phyloP scores from a whole-genome alignment of 1,140 invertebrate genomes.

The Andricus grossulariae region DNA sequence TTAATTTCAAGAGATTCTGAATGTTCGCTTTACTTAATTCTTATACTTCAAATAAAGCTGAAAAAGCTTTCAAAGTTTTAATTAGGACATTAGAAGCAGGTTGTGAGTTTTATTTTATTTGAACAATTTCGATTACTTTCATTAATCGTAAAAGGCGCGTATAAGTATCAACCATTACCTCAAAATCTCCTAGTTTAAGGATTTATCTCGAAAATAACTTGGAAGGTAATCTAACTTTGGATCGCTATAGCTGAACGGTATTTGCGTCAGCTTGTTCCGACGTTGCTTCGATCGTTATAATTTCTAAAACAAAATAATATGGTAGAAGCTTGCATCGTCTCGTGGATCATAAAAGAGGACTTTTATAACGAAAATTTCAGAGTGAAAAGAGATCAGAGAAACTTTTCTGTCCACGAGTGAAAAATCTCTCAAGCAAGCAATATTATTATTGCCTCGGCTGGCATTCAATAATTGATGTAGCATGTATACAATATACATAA shows the following conservation, averaged over 20 bases:
- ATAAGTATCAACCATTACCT: conserved; percentile 2
- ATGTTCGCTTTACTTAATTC: too few relatives aligned
- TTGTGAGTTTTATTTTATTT: conserved; percentile 1
- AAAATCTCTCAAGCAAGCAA: background rate
- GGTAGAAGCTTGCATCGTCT: background rate
- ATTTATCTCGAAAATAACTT: conserved; percentile 24
- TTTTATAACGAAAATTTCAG: conserved; percentile 26
- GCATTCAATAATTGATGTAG: too few relatives aligned
- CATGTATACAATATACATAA: too few relatives aligned
- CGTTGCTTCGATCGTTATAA: conserved; percentile 23
- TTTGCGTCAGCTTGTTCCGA: conserved; percentile 30
- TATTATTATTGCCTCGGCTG: too few relatives aligned
- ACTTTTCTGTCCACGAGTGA: background rate
- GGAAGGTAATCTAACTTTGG: conserved; percentile 21
- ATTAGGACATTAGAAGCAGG: background rate
- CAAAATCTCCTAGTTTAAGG: conserved; percentile 7
- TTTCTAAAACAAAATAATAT: conserved; percentile 27
- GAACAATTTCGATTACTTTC: background rate
- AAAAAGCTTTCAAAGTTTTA: conserved; percentile 1
- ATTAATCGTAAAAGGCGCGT: conserved; percentile 1
- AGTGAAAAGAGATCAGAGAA: background rate
- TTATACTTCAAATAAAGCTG: too few relatives aligned
- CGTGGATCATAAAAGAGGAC: conserved; percentile 8
- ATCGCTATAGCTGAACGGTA: conserved; percentile 1
- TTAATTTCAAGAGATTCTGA: too few relatives aligned